Evolutionary conservation across 2,888 invertebrate genomes (phyloP).

Genomic region (Pollenia labialis): DNA sequence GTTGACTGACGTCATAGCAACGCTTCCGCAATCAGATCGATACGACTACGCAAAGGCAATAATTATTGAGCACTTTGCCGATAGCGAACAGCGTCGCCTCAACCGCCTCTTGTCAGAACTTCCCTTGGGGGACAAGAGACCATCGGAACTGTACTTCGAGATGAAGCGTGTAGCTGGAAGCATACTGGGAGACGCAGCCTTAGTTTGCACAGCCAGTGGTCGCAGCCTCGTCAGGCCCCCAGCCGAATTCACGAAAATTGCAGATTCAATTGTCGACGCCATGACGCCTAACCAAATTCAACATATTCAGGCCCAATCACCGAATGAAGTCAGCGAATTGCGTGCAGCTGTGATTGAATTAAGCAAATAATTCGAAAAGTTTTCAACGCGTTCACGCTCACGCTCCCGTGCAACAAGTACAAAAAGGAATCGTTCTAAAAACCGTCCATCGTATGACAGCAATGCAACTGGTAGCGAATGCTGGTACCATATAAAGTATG

Average conservation of each 20-base stretch:
- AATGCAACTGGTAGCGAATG: conserved; percentile 17
- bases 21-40: conserved; percentile 24
- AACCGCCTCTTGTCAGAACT: background rate
- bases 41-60: conserved; percentile 28
- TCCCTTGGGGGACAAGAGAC: no score
- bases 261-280: no score
- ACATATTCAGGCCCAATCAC: no score
- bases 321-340: no score
- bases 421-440: background rate
- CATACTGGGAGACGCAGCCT: no score
- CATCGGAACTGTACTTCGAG: no score
- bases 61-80: conserved; percentile 44
- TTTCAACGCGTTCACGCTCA: background rate
- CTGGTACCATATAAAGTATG: conserved; percentile 37
- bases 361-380: background rate
- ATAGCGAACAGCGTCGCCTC: conserved; percentile 31
- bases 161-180: no score
- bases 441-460: background rate
- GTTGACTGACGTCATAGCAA: conserved; percentile 11
- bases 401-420: background rate
- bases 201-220: no score
- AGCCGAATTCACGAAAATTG: no score
- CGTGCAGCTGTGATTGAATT: no score
- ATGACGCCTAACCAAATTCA: no score
- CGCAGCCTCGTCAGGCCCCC: no score